Evolutionary conservation across 2,113 vertebrate genomes (phyloP), one percentile per base, ranked within the genome.

Genomic region (pig (Sus scrofa)): DNA sequence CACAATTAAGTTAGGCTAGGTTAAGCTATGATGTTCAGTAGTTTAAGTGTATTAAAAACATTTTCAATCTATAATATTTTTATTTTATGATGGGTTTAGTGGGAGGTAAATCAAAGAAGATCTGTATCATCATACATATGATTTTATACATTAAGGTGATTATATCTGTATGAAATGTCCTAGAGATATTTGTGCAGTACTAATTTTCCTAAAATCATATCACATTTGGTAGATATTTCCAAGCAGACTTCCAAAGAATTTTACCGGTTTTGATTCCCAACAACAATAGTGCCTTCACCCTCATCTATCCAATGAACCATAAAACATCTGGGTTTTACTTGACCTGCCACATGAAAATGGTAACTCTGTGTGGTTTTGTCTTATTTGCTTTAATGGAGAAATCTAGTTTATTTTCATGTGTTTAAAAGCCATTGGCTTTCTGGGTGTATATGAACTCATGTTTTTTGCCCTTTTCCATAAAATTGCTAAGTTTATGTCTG

Each of bases 401-500:
- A 34, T 50, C 2, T 63, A 37, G 39, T 74, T 91, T 56, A 54
- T 71, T 91, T 30, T 73, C 54, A 62, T 18, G 54, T 77, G 54
- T 79, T 93, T 89, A 88, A 65, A 75, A 75, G 32, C 54, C 70
- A 39, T 63, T 81, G 90, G 32, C 7, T n/a, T 54, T 75, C 56
- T 58, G 13, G 37, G n/a, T 70, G 14, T 85, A 18, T 30, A n/a
- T 50, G 44, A 58, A 22, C 32, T 81, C 63, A 67, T n/a, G 4
- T 14, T 24, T 60, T 85, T 82, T 81, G 15, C n/a, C 71, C 34
- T 26, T 22, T 85, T 52, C 52, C 10, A 60, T 5, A 63, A 12
- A 52, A 77, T 91, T 86, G 32, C 34, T 86, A 83, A 81, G 30
- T 63, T 85, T 65, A 26, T 94, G 89, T 89, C 65, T 86, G 7